phyloP scores from a whole-genome alignment of 2,888 invertebrate genomes.

The Dione vanillae region DNA sequence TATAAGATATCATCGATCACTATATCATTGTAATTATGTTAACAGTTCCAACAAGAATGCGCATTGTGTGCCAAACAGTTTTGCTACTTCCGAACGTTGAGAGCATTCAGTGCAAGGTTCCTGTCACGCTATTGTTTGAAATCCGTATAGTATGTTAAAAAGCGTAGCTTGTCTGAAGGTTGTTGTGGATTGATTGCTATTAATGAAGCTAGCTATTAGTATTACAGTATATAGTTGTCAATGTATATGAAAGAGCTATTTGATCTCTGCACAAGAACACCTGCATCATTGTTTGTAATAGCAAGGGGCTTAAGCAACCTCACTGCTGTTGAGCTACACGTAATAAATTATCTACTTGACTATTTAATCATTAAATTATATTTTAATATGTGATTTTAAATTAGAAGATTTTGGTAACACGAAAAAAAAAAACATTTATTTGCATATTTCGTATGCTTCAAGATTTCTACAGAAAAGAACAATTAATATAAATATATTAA shows the following conservation, averaged over 20 bases:
- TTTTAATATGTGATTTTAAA: background rate
- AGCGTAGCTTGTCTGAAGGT: conserved; percentile 24
- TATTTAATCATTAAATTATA: background rate
- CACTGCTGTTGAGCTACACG: conserved; percentile 4
- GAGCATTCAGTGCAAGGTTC: conserved; percentile 51
- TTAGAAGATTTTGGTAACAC: too few relatives aligned
- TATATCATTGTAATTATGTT: conserved; percentile 42
- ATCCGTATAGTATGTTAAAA: conserved; percentile 22
- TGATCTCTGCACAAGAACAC: conserved; percentile 25
- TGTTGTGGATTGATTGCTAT: conserved; percentile 31
- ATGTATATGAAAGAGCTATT: conserved; percentile 28
- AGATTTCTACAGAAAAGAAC: conserved; percentile 6
- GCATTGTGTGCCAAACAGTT: conserved; percentile 59
- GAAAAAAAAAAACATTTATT: too few relatives aligned
- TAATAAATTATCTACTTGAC: conserved; percentile 12
- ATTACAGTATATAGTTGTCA: conserved; percentile 20
- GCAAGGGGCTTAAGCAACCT: conserved; percentile 27
- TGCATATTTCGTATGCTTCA: conserved; percentile 2
- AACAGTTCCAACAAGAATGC: conserved; percentile 57
- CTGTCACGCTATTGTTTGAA: conserved; percentile 50
- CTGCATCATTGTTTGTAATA: conserved; percentile 35
- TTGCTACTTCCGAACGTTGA: conserved; percentile 61
- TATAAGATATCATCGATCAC: conserved; percentile 33
- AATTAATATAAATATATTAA: conserved; percentile 11
- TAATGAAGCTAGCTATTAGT: conserved; percentile 8